Evolutionary conservation across 1,140 invertebrate species (phyloP), one percentile per base, ranked within the genome.

Genomic region (Drosophila seguyi): DNA sequence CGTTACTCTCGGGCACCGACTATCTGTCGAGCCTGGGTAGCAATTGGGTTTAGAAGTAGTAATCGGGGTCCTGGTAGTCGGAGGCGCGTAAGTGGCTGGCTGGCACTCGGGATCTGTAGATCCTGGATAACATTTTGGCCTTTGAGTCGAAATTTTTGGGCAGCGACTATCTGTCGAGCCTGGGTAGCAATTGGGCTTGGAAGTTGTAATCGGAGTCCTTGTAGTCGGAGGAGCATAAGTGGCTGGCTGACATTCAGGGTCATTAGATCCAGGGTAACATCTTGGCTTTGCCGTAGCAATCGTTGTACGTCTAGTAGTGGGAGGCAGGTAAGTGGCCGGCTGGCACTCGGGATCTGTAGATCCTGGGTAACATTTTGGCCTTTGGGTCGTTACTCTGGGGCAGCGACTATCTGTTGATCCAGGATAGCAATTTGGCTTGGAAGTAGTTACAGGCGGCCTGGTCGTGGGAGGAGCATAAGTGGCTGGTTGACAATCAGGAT

Each of bases 221-320:
- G n/a, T n/a, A n/a, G n/a, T n/a, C n/a, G n/a, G n/a, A n/a, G n/a
- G n/a, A n/a, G n/a, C n/a, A 3, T 75, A 71, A 11, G 73, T 76
- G 0, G 66, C 52, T 16, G 66, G 76, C 42, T 58, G 69, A 2
- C 75, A 77, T 0, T 56, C 36, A 1, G 63, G 55, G 11, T 79
- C 75, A 0, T 4, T 67, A 1, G 75, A 65, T 8, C 86, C 74
- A 2, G 62, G 57, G 22, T 58, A 60, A 45, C 93, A 77, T 2
- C 31, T 50, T 6, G 67, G 68, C 31, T 48, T 71, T 0, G 66
- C n/a, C 7, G 73, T 48, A 20, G 56, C 56, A 31, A 41, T 14
- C 3, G 61, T 36, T 22, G 27, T 44, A 1, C 20, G 42, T 25
- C 91, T 63, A 2, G 47, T 75, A 13, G 45, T 63, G 1, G 66